Evolutionary conservation across 2,797 vertebrate genomes (phyloP), one percentile per base, ranked within the genome.

Genomic region (Agapornis canus): DNA sequence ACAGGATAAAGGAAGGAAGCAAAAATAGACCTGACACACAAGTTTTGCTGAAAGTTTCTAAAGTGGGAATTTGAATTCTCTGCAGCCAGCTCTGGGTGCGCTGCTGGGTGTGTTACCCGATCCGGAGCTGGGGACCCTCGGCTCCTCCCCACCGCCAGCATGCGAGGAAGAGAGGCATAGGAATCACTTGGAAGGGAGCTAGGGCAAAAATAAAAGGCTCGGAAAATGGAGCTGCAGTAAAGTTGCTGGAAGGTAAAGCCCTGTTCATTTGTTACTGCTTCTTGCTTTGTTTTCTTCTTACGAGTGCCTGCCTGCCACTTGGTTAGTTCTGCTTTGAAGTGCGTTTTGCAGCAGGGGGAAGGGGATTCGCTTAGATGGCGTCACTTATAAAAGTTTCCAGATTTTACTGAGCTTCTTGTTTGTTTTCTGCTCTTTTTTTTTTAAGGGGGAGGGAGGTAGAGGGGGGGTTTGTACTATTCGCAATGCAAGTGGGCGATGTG

Each of bases 161-260:
- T 14, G 84, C 54, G 68, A 54, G 40, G 23, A 14, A 15, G 68
- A 31, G 90, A 60, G 31, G 6, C 37, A 5, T 4, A 13, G 84
- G 37, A 59, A 39, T 6, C 75, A 0, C 93, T 25, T 1, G 71
- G 27, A 51, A 35, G n/a, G 89, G 70, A 86, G 52, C 39, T 16
- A 43, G 12, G 82, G 0, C 73, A 27, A 29, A 69, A 91, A 21
- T 5, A 20, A 20, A 20, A 56, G 56, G 66, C 31, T 3, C 40
- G 72, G 54, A 21, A 79, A 63, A 73, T 64, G 95, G 90, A 96
- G 87, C 92, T 35, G 63, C 92, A 40, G 20, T 82, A 76, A 76
- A 56, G 19, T 27, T 51, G 63, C 91, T 56, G 87, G 29, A 84
- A 96, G 96, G 96, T 96, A 95, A 96, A 82, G 85, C 76, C 11